Base-by-base conservation (phyloP, 2,113 vertebrate genomes). In the Mormoops blainvillei region DNA sequence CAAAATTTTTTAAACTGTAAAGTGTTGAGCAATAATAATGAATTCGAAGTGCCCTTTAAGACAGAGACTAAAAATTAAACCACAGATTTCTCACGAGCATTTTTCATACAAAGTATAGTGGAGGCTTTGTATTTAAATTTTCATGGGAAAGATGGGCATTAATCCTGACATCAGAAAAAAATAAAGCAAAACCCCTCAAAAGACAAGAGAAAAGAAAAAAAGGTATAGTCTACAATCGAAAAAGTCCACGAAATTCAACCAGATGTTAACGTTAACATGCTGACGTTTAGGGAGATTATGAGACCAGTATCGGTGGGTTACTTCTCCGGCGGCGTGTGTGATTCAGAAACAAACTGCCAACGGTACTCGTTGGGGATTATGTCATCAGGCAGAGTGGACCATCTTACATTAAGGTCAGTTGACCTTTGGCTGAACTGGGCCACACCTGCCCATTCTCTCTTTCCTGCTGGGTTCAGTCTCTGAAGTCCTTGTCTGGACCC, bases 31-130 rank as follows among this genome's bases (percentile, higher is more conserved):
- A 85, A 45, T 73, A 95, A 88, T 38, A 54, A 28, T 71, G 22
- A 91, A 52, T 91, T 61, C 50, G 54, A 52, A 16, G 43, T 87
- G 5, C 22, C 11, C 16, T 85, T 91, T 77, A 67, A 91, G 24
- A 45, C 7, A 68, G 19, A 89, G 33, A 2, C 43, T 81, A 67
- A 16, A 95, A 91, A 96, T 70, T 73, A 76, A 94, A 58, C 28
- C 9, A 48, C 26, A 12, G 7, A 9, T 65, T 1, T 48, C 45
- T 94, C 26, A 61, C 6, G n/a, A 76, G 50, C 24, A 52, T 81
- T 93, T 96, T 85, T 93, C 3, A 19, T 45, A 81, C 70, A 77
- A n/a, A 45, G 5, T 48, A 11, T 28, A 54, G 28, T 41, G 8
- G 7, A 80, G 43, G 63, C 4, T 24, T 18, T 19, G 26, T n/a